Percentiles rank a stretch among this genome's conserved stretches.
Conservation (phyloP, 2,797 vertebrate species). For the Darevskia mixta region DNA sequence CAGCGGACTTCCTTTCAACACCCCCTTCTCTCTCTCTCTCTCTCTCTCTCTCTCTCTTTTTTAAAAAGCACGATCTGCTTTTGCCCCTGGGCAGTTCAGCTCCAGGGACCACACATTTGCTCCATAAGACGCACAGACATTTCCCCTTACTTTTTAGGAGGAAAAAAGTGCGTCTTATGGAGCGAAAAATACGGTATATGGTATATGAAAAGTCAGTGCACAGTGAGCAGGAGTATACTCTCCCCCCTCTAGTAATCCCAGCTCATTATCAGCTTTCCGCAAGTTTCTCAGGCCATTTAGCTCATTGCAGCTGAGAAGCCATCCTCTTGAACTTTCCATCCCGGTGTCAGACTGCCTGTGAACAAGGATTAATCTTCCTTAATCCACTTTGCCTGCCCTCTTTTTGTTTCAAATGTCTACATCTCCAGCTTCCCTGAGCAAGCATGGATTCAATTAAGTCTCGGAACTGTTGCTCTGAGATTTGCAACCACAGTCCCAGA, state of each 20-base stretch:
- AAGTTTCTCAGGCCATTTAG: neutral
- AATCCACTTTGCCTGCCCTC: neutral
- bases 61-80: too few species aligned
- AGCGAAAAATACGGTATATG: too few species aligned
- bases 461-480: neutral
- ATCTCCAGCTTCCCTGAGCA: neutral
- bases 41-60: too few species aligned
- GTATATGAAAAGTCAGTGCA: too few species aligned
- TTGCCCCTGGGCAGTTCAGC: too few species aligned
- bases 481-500: neutral
- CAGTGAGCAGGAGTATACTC: neutral
- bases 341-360: neutral
- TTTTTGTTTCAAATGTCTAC: neutral
- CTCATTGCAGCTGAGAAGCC: neutral
- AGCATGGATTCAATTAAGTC: constrained; percentile 22
- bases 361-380: constrained; percentile 17
- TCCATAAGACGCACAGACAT: too few species aligned
- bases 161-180: too few species aligned
- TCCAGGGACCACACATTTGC: too few species aligned
- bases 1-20: too few species aligned
- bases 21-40: too few species aligned
- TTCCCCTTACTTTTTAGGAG: too few species aligned
- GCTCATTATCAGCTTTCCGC: neutral
- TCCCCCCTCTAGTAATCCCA: neutral
- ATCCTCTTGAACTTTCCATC: neutral